phyloP scores from a whole-genome alignment of 2,797 vertebrate species.

The Brachyrhaphis roseni region DNA sequence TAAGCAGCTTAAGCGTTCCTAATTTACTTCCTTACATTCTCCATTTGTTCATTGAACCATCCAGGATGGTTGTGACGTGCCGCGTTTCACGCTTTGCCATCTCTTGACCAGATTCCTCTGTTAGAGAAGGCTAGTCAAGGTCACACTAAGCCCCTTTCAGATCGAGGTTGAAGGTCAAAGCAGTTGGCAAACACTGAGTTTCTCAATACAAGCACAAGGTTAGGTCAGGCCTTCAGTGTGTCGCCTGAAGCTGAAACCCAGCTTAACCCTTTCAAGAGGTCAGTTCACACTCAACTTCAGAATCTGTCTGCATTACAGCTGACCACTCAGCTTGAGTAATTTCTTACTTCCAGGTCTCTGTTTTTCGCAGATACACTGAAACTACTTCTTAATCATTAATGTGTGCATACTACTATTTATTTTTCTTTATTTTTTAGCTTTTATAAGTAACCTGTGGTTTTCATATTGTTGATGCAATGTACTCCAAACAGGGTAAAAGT shows the following conservation, averaged over 20 bases:
- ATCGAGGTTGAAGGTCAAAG: conserved; percentile 74
- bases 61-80: conserved; percentile 62
- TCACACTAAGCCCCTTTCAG: conserved; percentile 69
- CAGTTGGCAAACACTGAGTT: conserved; percentile 70
- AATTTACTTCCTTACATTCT: conserved; percentile 32
- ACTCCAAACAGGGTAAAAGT: neutral
- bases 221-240: conserved; percentile 19
- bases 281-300: conserved; percentile 11
- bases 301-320: conserved; percentile 11
- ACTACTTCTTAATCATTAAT: neutral
- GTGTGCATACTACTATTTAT: neutral
- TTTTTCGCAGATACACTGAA: neutral
- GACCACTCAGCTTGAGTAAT: conserved; percentile 2
- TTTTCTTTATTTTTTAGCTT: neutral
- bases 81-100: conserved; percentile 73
- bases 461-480: neutral
- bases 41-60: conserved; percentile 40
- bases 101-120: conserved; percentile 79
- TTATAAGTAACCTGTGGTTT: neutral
- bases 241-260: conserved; percentile 23
- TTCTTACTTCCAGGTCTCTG: neutral
- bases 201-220: conserved; percentile 41
- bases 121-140: conserved; percentile 55
- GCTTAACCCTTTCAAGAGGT: conserved; percentile 15
- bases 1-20: conserved; percentile 25